Base-by-base conservation (phyloP, 2,888 invertebrate genomes). In the Melanostoma mellinum region DNA sequence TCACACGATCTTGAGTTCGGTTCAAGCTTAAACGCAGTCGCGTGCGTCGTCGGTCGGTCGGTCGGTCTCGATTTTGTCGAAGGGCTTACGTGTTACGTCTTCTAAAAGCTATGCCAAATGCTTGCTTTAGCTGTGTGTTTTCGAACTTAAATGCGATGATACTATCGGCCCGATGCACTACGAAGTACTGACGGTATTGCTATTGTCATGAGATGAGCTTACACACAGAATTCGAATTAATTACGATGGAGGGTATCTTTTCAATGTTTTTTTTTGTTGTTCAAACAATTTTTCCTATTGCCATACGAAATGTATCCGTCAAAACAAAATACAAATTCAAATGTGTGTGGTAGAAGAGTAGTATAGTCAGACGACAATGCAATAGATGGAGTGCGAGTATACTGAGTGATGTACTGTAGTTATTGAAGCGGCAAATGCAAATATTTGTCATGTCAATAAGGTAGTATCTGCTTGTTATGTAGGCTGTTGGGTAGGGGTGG, bases 121-220 rank as follows among this genome's bases (percentile, higher is more conserved):
- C n/a, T 48, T 2, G 6, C 9, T 30, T 40, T 32, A 6, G n/a
- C 8, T 8, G 2, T n/a, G 20, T 20, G 1, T 9, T 42, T 42
- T 8, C n/a, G 6, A 46, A 71, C 20, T 52, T 35, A 20, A 52
- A 33, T 65, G 46, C 58, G 61, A 40, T 56, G 67, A 50, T 63
- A 72, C 79, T 63, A 79, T 76, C 84, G 69, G 69, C 58, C 65
- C 76, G 79, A 76, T 85, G 75, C 75, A 85, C 84, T 73, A 46
- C 56, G 60, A 79, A 42, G 76, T 79, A 85, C 79, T 79, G 74
- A 73, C 75, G 44, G 46, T 42, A 72, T 72, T 75, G 78, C 74
- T 68, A 75, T 68, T 75, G 75, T 74, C 67, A 40, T 76, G 76
- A 79, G 85, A 85, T 85, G 85, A 85, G 85, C 85, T 79, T 84